Percentiles rank a stretch among this genome's conserved stretches.
These are phyloP conservation scores for Olivierus martensii DNA, from an alignment of 1,140 invertebrate species.

Conservation along the genomic window DNA sequence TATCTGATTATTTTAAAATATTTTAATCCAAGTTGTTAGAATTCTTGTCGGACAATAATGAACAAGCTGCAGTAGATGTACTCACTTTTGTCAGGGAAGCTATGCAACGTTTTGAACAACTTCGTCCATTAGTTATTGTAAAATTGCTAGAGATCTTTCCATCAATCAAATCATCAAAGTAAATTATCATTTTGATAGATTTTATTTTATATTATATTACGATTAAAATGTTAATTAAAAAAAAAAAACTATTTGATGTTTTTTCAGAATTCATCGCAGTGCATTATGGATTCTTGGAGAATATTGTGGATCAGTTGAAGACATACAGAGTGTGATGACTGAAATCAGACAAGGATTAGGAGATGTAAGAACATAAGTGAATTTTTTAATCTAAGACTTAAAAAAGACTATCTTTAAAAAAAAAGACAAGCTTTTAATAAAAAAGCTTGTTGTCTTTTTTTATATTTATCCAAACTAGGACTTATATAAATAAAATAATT, in stretches of 20 bases:
- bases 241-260: too few species aligned
- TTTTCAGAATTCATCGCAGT: constrained; percentile 65
- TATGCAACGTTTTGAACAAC: constrained; percentile 75
- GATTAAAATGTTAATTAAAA: constrained; percentile 34
- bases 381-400: too few species aligned
- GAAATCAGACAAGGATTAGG: constrained; percentile 61
- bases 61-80: constrained; percentile 86
- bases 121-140: constrained; percentile 47
- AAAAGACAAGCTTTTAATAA: too few species aligned
- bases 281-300: constrained; percentile 98
- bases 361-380: constrained; percentile 43
- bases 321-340: constrained; percentile 65
- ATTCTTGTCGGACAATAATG: constrained; percentile 88
- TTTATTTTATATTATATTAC: not conserved
- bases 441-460: too few species aligned
- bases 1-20: too few species aligned
- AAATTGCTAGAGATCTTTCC: constrained; percentile 32
- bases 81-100: constrained; percentile 89
- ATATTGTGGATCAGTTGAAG: constrained; percentile 54
- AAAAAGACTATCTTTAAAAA: too few species aligned
- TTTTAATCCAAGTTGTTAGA: constrained; percentile 75
- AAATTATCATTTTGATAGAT: constrained; percentile 6
- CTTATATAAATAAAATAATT: too few species aligned
- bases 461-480: too few species aligned
- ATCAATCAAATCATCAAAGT: constrained; percentile 36